Evolutionary conservation across 2,888 invertebrate species (phyloP).

Genomic region (Nomada lathburiana): DNA sequence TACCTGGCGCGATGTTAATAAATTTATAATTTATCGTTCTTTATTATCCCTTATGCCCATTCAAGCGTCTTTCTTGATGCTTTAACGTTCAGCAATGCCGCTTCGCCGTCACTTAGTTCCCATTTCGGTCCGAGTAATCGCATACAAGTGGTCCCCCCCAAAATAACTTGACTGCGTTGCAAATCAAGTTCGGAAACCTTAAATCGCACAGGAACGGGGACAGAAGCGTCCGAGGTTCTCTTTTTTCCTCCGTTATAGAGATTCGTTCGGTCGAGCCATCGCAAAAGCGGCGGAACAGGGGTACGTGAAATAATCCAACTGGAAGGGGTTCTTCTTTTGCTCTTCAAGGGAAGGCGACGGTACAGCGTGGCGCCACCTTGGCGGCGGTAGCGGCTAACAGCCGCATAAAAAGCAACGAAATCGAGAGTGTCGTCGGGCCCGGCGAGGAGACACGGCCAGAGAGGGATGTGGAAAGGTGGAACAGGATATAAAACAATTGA

Average conservation of each 20-base stretch:
- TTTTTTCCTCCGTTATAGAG: not conserved
- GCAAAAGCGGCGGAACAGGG: conserved; percentile 15
- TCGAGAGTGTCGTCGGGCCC: conserved; percentile 50
- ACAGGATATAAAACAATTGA: conserved; percentile 74
- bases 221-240: not conserved
- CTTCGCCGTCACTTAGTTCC: too few species aligned
- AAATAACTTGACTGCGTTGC: not conserved
- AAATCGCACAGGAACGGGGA: conserved; percentile 1
- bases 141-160: not conserved
- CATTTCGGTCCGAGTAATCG: too few species aligned
- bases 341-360: conserved; percentile 9
- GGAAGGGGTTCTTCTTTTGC: conserved; percentile 44
- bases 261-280: conserved; percentile 10
- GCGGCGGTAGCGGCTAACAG: conserved; percentile 40
- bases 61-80: too few species aligned
- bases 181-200: not conserved
- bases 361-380: conserved; percentile 70
- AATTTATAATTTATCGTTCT: too few species aligned
- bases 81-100: too few species aligned
- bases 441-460: conserved; percentile 26
- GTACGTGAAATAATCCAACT: conserved; percentile 43
- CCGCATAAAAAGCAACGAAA: conserved; percentile 56
- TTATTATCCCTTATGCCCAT: too few species aligned
- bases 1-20: not conserved
- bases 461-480: conserved; percentile 45